Conservation (phyloP, 2,113 vertebrate genomes). For the Catharus minimus region DNA sequence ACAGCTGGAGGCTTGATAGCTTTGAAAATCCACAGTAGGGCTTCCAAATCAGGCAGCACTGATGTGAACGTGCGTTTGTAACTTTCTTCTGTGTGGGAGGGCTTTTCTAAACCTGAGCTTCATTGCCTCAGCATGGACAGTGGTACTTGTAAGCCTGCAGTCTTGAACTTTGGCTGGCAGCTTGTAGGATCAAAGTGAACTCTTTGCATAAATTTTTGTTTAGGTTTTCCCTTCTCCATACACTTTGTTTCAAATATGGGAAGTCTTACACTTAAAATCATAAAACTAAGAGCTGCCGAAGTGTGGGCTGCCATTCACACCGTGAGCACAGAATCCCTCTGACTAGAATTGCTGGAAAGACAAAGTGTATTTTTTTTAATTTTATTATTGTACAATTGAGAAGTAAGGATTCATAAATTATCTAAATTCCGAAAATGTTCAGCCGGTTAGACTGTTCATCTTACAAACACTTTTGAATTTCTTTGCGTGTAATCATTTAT, state of each 20-base stretch:
- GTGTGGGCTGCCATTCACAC: conserved; percentile 1
- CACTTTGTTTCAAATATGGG: neutral
- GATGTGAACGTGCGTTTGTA: fast-evolving
- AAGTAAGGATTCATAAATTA: conserved; percentile 37
- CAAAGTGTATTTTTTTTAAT: conserved; percentile 45
- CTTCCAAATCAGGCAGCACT: fast-evolving
- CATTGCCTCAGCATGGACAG: neutral
- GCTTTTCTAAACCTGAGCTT: neutral
- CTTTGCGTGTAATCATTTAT: conserved; percentile 50
- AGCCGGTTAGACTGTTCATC: conserved; percentile 41
- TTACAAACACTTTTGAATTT: conserved; percentile 14
- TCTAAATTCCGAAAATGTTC: conserved; percentile 42
- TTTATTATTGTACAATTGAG: conserved; percentile 54
- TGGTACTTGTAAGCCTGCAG: neutral
- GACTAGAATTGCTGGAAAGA: conserved; percentile 58
- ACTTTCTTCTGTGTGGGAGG: neutral
- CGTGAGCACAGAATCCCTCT: neutral
- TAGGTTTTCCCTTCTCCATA: neutral
- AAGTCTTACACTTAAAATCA: conserved; percentile 1
- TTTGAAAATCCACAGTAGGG: neutral
- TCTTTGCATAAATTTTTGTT: neutral
- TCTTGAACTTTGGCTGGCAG: neutral
- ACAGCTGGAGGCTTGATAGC: neutral
- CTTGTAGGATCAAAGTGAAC: neutral
- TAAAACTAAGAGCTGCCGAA: neutral